Percentiles rank a stretch among this genome's conserved stretches.
phyloP scores from a whole-genome alignment of 2,113 vertebrate genomes.

The Leptobrachium leishanense region DNA sequence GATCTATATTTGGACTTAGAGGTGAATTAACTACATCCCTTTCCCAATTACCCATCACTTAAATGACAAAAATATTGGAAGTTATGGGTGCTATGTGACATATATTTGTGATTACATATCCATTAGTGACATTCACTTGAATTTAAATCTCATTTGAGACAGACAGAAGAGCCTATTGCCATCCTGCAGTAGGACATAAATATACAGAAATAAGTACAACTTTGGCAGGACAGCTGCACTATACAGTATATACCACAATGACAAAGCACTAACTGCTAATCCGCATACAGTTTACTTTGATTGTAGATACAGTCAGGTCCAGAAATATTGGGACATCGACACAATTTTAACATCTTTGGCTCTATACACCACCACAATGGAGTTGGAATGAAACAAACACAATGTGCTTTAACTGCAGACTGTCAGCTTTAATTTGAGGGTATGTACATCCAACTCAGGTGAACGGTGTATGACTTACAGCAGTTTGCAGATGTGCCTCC shows the following conservation, averaged over 20 bases:
- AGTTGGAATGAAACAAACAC: too few species aligned
- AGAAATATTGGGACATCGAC: too few species aligned
- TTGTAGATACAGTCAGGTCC: too few species aligned
- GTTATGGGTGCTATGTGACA: neutral
- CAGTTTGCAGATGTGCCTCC: too few species aligned
- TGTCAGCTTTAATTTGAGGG: too few species aligned
- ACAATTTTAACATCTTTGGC: too few species aligned
- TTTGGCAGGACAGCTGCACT: constrained; percentile 2
- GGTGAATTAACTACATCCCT: constrained; percentile 5
- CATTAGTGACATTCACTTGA: constrained; percentile 10
- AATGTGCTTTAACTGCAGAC: too few species aligned
- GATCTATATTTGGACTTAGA: constrained; percentile 4
- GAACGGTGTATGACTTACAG: too few species aligned
- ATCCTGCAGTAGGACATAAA: neutral
- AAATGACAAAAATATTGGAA: constrained; percentile 8
- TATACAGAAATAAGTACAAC: neutral
- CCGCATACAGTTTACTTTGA: constrained; percentile 19
- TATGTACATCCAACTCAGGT: too few species aligned
- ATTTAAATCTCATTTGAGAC: constrained; percentile 2
- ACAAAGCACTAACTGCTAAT: constrained; percentile 21
- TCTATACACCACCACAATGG: too few species aligned
- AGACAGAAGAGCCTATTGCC: neutral
- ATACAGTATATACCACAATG: constrained; percentile 11
- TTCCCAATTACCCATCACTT: constrained; percentile 10
- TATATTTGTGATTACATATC: constrained; percentile 27